These are phyloP conservation scores for Pangasius macronema DNA, from an alignment of 2,797 vertebrate species.

Conservation along the genomic window DNA sequence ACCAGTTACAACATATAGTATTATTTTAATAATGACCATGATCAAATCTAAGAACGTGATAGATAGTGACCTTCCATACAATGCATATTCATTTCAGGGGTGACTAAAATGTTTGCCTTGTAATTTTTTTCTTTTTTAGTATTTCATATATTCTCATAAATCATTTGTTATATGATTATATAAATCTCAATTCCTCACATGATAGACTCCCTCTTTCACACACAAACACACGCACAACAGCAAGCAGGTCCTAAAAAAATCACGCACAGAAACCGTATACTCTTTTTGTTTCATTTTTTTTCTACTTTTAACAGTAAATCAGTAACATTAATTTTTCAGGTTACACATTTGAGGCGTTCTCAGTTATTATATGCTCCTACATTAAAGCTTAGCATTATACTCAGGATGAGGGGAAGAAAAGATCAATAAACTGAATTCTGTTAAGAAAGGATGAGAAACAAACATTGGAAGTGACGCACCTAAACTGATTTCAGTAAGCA, in stretches of 20 bases:
- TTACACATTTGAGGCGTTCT: constrained; percentile 86
- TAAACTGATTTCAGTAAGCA: constrained; percentile 72
- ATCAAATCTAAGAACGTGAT: constrained; percentile 82
- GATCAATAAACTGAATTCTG: constrained; percentile 71
- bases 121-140: constrained; percentile 60
- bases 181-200: constrained; percentile 84
- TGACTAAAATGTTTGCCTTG: constrained; percentile 71
- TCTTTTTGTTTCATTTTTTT: constrained; percentile 74
- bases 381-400: constrained; percentile 89
- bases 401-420: constrained; percentile 73
- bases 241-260: constrained; percentile 76
- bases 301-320: constrained; percentile 81
- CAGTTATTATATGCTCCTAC: constrained; percentile 85
- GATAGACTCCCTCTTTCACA: constrained; percentile 74
- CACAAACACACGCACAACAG: constrained; percentile 70
- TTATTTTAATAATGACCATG: constrained; percentile 84
- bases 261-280: constrained; percentile 80
- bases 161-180: constrained; percentile 78
- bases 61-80: constrained; percentile 81
- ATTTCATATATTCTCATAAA: constrained; percentile 70
- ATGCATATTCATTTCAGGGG: constrained; percentile 80
- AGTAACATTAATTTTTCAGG: constrained; percentile 81
- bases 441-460: constrained; percentile 65
- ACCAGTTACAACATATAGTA: constrained; percentile 74
- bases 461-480: constrained; percentile 60